These are phyloP conservation scores for Leptopilina myrica DNA, from an alignment of 2,888 invertebrate genomes.

Conservation along the genomic window DNA sequence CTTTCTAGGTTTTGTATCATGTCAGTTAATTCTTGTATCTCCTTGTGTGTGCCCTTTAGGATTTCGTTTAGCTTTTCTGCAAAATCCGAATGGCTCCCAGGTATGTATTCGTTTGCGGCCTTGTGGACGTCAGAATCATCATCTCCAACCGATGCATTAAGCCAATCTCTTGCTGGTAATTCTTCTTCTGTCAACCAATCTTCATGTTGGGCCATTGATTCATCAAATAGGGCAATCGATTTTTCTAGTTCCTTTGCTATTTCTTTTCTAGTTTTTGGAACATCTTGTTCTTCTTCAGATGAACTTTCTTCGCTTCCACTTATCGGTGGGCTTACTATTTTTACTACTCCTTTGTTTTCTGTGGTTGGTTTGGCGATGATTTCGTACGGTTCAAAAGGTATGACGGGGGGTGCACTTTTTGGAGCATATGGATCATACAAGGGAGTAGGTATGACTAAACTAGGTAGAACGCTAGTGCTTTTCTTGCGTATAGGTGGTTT, in stretches of 20 bases:
- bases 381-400: background rate
- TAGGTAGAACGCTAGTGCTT: background rate
- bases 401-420: background rate
- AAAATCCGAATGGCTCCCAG: too few relatives aligned
- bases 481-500: background rate
- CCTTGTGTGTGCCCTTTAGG: too few relatives aligned
- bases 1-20: too few relatives aligned
- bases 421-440: background rate
- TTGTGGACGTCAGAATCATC: background rate
- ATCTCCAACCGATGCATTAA: background rate
- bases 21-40: too few relatives aligned
- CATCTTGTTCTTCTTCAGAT: background rate
- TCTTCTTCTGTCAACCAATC: background rate
- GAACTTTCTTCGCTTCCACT: background rate
- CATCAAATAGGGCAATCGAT: background rate
- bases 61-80: too few relatives aligned
- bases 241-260: too few relatives aligned
- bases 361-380: background rate
- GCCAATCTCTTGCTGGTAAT: background rate
- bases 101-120: background rate
- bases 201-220: background rate
- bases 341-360: background rate
- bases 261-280: background rate
- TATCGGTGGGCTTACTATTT: background rate
- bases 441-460: background rate